Base-by-base conservation (phyloP, 1,140 invertebrate genomes). In the Neuroterus valhalla region DNA sequence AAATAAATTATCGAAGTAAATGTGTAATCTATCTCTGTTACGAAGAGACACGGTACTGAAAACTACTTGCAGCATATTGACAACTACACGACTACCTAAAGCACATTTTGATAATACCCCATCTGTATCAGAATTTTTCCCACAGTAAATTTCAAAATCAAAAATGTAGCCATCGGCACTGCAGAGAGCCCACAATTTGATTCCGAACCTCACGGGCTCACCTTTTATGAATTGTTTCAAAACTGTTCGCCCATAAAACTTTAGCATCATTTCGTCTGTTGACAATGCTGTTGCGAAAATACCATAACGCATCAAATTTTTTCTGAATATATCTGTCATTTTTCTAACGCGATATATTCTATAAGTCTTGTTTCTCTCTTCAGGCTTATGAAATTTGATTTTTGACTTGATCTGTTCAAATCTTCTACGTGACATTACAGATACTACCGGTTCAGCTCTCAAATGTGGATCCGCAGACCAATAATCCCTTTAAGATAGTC, bases 151-250 rank as follows among this genome's bases (percentile, higher is more conserved):
- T n/a, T n/a, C n/a, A n/a, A n/a, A n/a, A n/a, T n/a, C n/a, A n/a
- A n/a, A n/a, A n/a, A n/a, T n/a, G n/a, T n/a, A n/a, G n/a, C n/a
- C n/a, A n/a, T n/a, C n/a, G n/a, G n/a, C n/a, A n/a, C n/a, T n/a
- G n/a, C n/a, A n/a, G n/a, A n/a, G n/a, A n/a, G n/a, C n/a, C n/a
- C n/a, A n/a, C n/a, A n/a, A n/a, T n/a, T n/a, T 79, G 8, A 79
- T 21, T 17, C 75, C 73, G 43, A 79, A 79, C 66, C 75, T 48
- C 66, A 75, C 68, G 15, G 76, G 52, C 74, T 80, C 76, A 15
- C 70, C 48, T 44, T 52, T 23, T 50, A 78, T 78, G 52, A 74
- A 76, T 48, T 78, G 69, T 15, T 78, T 78, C 11, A 78, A 17
- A 21, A 42, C 17, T 8, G 71, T 67, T 48, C 62, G 68, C 0